These are phyloP conservation scores for Shinisaurus crocodilurus DNA, from an alignment of 2,113 vertebrate species.

Conservation along the genomic window DNA sequence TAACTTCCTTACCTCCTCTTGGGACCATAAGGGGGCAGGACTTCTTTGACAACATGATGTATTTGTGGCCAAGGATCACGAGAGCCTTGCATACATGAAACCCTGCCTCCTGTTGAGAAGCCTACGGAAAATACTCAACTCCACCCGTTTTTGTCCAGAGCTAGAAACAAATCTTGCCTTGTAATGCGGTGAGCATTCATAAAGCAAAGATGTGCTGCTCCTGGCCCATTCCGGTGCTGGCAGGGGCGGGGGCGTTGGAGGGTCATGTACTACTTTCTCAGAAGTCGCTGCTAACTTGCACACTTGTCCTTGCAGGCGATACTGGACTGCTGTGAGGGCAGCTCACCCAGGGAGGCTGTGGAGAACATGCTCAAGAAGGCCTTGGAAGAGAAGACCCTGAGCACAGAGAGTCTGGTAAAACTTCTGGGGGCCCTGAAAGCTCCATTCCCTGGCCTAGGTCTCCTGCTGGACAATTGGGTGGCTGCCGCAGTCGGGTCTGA, in stretches of 20 bases:
- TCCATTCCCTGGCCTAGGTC: constrained; percentile 68
- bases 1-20: no score
- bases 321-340: constrained; percentile 78
- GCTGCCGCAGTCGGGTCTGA: constrained; percentile 41
- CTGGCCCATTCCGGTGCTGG: no score
- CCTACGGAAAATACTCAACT: no score
- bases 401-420: constrained; percentile 74
- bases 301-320: constrained; percentile 78
- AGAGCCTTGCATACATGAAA: background rate
- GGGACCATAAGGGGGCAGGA: no score
- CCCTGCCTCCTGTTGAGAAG: no score
- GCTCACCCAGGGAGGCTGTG: constrained; percentile 67
- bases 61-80: background rate
- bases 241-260: no score
- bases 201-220: no score
- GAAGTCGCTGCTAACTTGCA: no score
- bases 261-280: no score
- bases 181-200: no score
- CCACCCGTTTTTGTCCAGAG: no score
- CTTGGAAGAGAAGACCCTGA: constrained; percentile 75
- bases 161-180: no score
- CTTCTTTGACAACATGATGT: background rate
- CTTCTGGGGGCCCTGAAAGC: constrained; percentile 76
- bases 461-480: constrained; percentile 72
- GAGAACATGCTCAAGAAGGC: constrained; percentile 76